Conservation (phyloP, 2,113 vertebrate species). For the Cyphomyrus plagiostoma region DNA sequence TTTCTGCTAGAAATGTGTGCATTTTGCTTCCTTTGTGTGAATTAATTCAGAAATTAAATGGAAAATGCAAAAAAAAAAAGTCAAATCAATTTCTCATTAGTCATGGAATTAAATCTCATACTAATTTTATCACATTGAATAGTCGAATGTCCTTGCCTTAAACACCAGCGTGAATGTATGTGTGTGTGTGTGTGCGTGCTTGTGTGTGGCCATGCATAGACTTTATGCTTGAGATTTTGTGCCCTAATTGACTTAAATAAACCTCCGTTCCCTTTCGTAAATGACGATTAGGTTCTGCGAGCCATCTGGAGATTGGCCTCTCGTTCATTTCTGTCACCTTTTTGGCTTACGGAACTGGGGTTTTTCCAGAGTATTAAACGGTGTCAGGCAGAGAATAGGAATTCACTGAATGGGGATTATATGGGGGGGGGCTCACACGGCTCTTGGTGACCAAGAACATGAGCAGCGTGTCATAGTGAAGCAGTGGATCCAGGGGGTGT, state of each 20-base stretch:
- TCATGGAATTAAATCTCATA: background rate
- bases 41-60: background rate
- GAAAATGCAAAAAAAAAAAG: background rate
- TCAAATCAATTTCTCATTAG: background rate
- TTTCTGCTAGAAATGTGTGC: background rate
- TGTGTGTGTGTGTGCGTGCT: background rate
- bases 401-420: background rate
- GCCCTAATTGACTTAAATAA: background rate
- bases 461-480: background rate
- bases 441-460: background rate
- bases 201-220: background rate
- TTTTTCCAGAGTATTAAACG: background rate
- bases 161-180: background rate
- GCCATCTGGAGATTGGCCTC: background rate
- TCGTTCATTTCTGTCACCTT: background rate
- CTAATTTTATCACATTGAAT: background rate
- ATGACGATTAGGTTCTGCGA: background rate
- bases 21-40: background rate
- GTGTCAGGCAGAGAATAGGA: background rate
- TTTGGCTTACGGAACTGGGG: background rate
- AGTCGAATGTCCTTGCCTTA: background rate
- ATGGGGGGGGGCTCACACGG: background rate
- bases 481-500: background rate
- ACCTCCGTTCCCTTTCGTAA: background rate
- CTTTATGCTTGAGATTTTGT: background rate